phyloP scores from a whole-genome alignment of 1,140 invertebrate species.

The Neoseiulus cucumeris region DNA sequence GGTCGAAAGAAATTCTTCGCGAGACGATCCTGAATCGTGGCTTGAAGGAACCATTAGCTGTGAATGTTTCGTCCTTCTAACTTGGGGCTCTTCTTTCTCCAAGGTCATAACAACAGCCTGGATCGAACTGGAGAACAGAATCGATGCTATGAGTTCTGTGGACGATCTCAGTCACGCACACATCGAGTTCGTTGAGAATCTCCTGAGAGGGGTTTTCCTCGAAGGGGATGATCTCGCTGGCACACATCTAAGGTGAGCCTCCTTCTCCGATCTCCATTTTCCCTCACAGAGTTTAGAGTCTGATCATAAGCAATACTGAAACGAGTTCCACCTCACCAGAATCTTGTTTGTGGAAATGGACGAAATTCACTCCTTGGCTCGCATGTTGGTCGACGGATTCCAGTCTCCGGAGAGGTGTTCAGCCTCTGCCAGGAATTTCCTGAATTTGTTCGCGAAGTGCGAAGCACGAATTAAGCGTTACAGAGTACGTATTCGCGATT shows the following conservation, averaged over 20 bases:
- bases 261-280: neutral
- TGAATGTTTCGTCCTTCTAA: no score
- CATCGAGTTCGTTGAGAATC: neutral
- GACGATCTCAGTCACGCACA: conserved; percentile 6
- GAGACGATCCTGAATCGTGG: no score
- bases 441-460: no score
- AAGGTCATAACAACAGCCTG: neutral
- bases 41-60: no score
- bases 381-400: no score
- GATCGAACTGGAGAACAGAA: neutral
- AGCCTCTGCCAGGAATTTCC: no score
- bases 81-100: neutral
- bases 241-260: neutral
- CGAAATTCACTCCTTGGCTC: neutral
- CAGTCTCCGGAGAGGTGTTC: no score
- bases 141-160: conserved; percentile 6
- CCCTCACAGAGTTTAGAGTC: neutral
- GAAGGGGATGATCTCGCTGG: neutral
- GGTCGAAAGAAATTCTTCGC: no score
- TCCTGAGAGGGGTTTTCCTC: neutral
- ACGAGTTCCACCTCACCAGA: neutral
- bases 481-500: no score
- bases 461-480: no score
- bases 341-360: neutral
- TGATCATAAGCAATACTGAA: neutral